These are phyloP conservation scores for Griposia aprilina DNA, from an alignment of 2,888 invertebrate species.

Conservation along the genomic window DNA sequence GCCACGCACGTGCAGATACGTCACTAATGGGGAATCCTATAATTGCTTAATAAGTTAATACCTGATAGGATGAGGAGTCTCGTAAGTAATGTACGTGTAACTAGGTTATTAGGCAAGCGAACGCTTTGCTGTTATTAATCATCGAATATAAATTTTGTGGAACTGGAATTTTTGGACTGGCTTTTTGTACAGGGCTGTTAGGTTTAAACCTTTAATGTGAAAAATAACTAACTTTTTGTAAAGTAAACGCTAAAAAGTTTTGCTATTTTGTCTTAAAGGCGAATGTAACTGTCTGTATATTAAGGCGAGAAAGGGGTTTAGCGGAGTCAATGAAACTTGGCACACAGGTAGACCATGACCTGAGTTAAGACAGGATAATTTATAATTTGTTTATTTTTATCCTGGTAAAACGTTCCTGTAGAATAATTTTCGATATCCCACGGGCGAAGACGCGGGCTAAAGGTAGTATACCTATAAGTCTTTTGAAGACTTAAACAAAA, in stretches of 20 bases:
- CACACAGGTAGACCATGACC: neutral
- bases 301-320: no score
- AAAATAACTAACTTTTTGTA: no score
- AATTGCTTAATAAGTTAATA: constrained; percentile 61
- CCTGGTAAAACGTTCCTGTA: neutral
- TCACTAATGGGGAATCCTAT: constrained; percentile 55
- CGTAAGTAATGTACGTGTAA: constrained; percentile 31
- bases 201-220: neutral
- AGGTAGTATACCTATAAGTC: neutral
- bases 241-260: neutral
- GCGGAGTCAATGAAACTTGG: no score
- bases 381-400: no score
- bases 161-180: neutral
- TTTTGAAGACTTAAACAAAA: constrained; percentile 5
- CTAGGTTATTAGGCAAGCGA: constrained; percentile 23
- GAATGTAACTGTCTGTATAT: neutral
- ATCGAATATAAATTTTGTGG: constrained; percentile 4
- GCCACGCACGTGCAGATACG: constrained; percentile 17
- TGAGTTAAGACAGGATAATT: no score
- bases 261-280: neutral
- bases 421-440: neutral
- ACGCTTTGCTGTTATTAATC: constrained; percentile 7
- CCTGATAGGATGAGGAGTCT: constrained; percentile 33
- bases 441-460: neutral
- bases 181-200: neutral